Base-by-base conservation (phyloP, 2,113 vertebrate genomes). In the Alligator mississippiensis region DNA sequence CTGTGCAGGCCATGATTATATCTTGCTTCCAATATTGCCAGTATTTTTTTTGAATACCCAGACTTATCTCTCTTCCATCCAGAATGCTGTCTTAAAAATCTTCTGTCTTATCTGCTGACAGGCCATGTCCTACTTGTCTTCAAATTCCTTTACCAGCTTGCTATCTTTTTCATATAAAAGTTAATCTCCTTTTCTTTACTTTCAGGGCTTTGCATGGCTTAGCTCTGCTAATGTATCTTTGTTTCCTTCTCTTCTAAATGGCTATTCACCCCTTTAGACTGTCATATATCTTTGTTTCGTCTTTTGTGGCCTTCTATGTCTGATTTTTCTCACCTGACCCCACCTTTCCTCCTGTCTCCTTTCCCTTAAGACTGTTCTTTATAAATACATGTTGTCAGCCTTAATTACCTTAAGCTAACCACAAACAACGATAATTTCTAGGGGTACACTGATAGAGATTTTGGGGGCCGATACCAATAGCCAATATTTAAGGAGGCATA, bases 21-120 rank as follows among this genome's bases (percentile, higher is more conserved):
- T 80, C 54, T 90, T 60, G 9, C 28, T 87, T 92, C 38, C 84
- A 21, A 8, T 54, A 21, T 68, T 91, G n/a, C 47, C 57, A 88
- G n/a, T 47, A 72, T 91, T 82, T 88, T 78, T 12, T 74, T 84
- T 59, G 3, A 91, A 5, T 27, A 27, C 9, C 9, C 78, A 24
- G 54, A 70, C 18, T 63, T 11, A 12, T 14, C 2, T 82, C 18
- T n/a, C 1, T 0, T 79, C 47, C 76, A 57, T 93, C 74, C 47
- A 70, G 60, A 88, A 76, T 87, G 54, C 62, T 95, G 4, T 75
- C 94, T 95, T 59, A 86, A 25, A 57, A 47, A 38, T 75, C 79
- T 25, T 88, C 94, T 92, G 47, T 63, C 14, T 80, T 84, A 4
- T 59, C 1, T 87, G 17, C 59, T 80, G 63, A 24, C 58, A 90